Base-by-base conservation (phyloP, 2,888 invertebrate species). In the Leucoma salicis region DNA sequence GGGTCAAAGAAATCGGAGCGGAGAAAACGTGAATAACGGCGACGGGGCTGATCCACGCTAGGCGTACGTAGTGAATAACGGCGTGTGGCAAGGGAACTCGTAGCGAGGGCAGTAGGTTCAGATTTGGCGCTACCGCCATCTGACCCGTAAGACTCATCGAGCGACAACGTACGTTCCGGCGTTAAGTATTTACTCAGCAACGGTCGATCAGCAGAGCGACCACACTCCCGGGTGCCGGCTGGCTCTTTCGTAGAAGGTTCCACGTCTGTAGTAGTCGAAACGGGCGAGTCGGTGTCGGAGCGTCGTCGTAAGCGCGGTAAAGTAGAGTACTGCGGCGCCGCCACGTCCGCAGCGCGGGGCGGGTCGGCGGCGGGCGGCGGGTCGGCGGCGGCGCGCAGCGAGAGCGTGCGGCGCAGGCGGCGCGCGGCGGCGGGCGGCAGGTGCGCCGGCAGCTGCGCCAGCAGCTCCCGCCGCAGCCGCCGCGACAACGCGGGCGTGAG, bases 1-100 rank as follows among this genome's bases (percentile, higher is more conserved):
- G 93, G 84, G 52, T 95, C 95, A 68, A 93, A 95, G 70, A 95
- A 95, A 74, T 96, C 95, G 0, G 95, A 94, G 18, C 95, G 90
- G 43, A 96, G 79, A 77, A 95, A 95, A 42, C 96, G 55, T 13
- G 78, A 78, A 43, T 94, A 91, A 49, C 94, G 91, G 35, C 93
- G 92, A 40, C 91, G 91, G 24, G 89, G 84, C 41, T 89, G 87
- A 16, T 88, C 84, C 0, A 35, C 37, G 15, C 61, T 63, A 3
- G 72, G 50, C 32, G 74, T 66, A 39, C 78, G 74, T 57, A 79
- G 57, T 29, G 82, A 78, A 63, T 76, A 78, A 1, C 83, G 78
- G 8, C 82, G 73, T 42, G 70, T 55, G 42, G 15, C 64, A 49
- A 53, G 54, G 31, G 54, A 28, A 74, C 76, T 73, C 14, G 7